Percentiles rank a stretch among this genome's conserved stretches.
These are phyloP conservation scores for Brenthis ino DNA, from an alignment of 2,888 invertebrate genomes.

Conservation along the genomic window DNA sequence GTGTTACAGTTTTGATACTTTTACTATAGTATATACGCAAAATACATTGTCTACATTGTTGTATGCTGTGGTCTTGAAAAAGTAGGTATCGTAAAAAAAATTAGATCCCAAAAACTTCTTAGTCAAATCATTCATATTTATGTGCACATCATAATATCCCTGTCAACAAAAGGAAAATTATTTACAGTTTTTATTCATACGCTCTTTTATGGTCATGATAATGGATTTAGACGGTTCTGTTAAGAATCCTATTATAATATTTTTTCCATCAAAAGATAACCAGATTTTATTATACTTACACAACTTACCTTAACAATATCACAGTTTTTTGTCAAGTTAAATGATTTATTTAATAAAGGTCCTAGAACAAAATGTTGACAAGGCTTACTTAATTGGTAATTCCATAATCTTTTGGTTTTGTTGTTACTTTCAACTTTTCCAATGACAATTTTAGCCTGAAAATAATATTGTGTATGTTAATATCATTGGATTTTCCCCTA, in stretches of 20 bases:
- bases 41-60: conserved; percentile 64
- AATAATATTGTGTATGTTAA: conserved; percentile 7
- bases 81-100: conserved; percentile 68
- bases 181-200: conserved; percentile 1
- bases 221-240: neutral
- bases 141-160: conserved; percentile 62
- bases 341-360: conserved; percentile 57
- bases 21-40: conserved; percentile 51
- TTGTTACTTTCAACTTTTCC: conserved; percentile 54
- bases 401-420: conserved; percentile 62
- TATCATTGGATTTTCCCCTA: neutral
- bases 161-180: conserved; percentile 50
- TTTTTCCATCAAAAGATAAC: too few relatives aligned
- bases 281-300: too few relatives aligned
- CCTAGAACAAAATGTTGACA: conserved; percentile 74
- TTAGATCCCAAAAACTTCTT: conserved; percentile 58
- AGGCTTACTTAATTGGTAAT: conserved; percentile 62
- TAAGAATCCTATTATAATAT: too few relatives aligned
- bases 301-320: conserved; percentile 60
- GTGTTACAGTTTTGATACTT: conserved; percentile 44
- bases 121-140: conserved; percentile 56
- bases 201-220: conserved; percentile 7
- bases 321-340: conserved; percentile 62
- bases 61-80: conserved; percentile 58
- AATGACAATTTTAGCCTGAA: conserved; percentile 61